Conservation (phyloP, 2,797 vertebrate species). For the Morelia viridis region DNA sequence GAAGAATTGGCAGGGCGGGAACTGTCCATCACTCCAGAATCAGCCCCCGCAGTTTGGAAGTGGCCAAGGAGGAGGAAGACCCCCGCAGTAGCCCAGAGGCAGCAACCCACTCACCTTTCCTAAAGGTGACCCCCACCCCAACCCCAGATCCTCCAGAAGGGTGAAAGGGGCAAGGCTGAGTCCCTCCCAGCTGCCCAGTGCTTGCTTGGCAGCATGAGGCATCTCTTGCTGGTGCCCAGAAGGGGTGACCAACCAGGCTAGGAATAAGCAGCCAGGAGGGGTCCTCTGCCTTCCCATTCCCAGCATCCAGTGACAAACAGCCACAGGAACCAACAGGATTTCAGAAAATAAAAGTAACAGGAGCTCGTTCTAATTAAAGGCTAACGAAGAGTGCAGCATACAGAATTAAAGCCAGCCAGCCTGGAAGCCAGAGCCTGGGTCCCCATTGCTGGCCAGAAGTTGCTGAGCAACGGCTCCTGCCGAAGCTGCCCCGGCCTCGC, state of each 20-base stretch:
- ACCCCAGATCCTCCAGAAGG: neutral
- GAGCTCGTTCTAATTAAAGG: neutral
- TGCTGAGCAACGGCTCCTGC: neutral
- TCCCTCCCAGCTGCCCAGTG: too few relatives aligned
- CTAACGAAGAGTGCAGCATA: neutral
- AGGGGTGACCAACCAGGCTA: neutral
- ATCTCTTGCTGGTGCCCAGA: neutral
- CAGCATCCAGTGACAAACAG: neutral
- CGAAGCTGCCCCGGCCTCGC: neutral
- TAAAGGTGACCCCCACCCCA: too few relatives aligned
- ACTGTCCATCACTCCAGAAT: neutral
- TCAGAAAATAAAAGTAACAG: neutral
- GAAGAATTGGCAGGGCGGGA: rapidly evolving
- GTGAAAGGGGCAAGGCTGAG: too few relatives aligned
- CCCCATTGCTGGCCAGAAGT: neutral
- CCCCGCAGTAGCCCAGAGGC: neutral
- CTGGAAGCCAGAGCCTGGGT: neutral
- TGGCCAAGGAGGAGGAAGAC: too few relatives aligned
- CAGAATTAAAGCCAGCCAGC: neutral
- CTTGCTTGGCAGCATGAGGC: neutral
- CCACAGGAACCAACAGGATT: neutral
- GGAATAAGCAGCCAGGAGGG: neutral
- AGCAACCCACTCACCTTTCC: neutral
- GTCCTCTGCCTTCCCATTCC: neutral
- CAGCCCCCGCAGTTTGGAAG: neutral